These are phyloP conservation scores for Clarias pachynema DNA, from an alignment of 2,797 vertebrate genomes.

Conservation along the genomic window DNA sequence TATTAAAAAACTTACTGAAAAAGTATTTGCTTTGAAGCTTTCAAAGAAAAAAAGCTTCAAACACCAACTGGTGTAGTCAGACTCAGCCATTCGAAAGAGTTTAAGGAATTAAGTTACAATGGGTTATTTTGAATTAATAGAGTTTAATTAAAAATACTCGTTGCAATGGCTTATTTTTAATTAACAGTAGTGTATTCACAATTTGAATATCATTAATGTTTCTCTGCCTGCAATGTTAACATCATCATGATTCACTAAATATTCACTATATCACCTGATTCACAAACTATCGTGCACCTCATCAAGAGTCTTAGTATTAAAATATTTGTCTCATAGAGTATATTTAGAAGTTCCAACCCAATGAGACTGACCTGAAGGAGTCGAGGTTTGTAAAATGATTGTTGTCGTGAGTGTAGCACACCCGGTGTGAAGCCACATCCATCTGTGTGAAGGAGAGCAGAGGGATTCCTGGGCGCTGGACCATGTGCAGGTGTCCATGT, in stretches of 20 bases:
- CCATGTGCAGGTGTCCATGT: constrained; percentile 87
- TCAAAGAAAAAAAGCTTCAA: neutral
- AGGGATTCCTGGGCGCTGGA: constrained; percentile 81
- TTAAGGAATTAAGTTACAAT: neutral
- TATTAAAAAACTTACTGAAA: neutral
- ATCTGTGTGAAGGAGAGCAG: constrained; percentile 85
- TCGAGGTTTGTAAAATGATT: constrained; percentile 73
- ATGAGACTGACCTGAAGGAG: constrained; percentile 80
- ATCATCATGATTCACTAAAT: neutral
- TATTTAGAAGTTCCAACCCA: neutral
- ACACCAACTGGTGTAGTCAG: neutral
- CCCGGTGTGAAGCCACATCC: constrained; percentile 85
- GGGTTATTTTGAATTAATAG: neutral
- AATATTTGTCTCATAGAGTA: neutral
- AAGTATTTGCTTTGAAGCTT: neutral
- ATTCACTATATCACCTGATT: neutral
- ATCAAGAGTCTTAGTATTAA: neutral
- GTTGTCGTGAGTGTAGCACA: constrained; percentile 84
- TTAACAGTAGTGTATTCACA: too few relatives aligned
- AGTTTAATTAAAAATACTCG: neutral
- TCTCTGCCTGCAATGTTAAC: neutral
- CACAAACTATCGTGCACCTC: neutral
- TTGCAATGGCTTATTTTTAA: neutral
- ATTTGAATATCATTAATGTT: neutral
- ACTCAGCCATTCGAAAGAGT: neutral